phyloP scores from a whole-genome alignment of 2,113 vertebrate species.

The Dasypus novemcinctus region DNA sequence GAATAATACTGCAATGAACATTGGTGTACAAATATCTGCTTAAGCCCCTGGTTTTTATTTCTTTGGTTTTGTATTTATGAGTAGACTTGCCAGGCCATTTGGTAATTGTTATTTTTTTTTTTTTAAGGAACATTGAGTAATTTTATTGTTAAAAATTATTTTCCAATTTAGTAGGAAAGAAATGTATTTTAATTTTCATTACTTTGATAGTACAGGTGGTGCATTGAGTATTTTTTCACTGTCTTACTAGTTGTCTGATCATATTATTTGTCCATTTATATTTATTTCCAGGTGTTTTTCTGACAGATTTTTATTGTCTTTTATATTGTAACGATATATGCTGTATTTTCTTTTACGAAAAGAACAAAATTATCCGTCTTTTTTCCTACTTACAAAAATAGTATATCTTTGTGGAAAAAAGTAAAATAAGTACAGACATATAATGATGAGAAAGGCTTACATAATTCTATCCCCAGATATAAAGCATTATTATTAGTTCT shows the following conservation, averaged over 20 bases:
- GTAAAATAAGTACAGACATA: neutral
- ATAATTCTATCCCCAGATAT: neutral
- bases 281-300: neutral
- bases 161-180: neutral
- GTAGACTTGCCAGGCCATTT: no score
- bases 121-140: neutral
- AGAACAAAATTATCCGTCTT: neutral
- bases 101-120: no score
- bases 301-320: constrained; percentile 16
- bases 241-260: neutral
- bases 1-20: no score
- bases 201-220: neutral
- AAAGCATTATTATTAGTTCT: neutral
- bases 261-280: constrained; percentile 21
- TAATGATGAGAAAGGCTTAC: neutral
- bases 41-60: no score
- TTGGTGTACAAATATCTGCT: no score
- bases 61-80: no score
- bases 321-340: neutral
- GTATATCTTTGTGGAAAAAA: neutral
- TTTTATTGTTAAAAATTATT: constrained; percentile 17
- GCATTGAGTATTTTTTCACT: constrained; percentile 22
- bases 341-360: constrained; percentile 24
- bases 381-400: neutral
- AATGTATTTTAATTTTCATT: neutral